Conservation (phyloP, 2,113 vertebrate genomes). For the Rhinolophus ferrumequinum region DNA sequence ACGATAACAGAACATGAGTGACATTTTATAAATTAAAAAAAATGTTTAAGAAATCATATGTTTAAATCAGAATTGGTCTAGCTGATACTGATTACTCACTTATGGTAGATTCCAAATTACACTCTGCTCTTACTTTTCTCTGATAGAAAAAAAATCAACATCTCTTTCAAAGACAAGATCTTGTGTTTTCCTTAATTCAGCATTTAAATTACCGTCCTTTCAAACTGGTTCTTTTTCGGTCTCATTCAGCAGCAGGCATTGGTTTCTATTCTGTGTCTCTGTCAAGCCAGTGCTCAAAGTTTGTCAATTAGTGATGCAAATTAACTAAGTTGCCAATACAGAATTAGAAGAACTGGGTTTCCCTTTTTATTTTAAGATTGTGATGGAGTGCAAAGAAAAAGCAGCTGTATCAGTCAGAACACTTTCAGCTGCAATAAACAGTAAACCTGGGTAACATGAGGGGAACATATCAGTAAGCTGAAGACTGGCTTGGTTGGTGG, state of each 20-base stretch:
- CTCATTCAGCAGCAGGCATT: not conserved
- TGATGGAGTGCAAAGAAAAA: not conserved
- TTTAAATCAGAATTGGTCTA: not conserved
- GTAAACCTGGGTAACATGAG: not conserved
- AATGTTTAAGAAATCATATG: not conserved
- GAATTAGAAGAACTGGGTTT: not conserved
- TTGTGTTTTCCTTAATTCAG: not conserved
- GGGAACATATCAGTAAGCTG: too few species aligned
- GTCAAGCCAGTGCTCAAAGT: not conserved
- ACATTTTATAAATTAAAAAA: not conserved
- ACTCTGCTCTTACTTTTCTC: not conserved
- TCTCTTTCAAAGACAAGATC: not conserved
- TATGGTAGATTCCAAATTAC: not conserved
- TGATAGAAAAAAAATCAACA: not conserved
- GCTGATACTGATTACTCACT: not conserved
- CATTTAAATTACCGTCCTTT: accelerated
- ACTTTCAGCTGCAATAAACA: not conserved
- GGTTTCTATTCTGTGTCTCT: not conserved
- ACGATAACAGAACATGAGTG: not conserved
- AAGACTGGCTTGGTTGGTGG: not conserved
- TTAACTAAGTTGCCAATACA: not conserved
- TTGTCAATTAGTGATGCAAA: not conserved
- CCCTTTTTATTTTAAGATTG: not conserved
- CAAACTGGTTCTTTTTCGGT: not conserved
- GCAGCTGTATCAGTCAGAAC: not conserved